These are phyloP conservation scores for Triplophysa tibetana DNA, from an alignment of 2,113 vertebrate genomes.

Conservation along the genomic window DNA sequence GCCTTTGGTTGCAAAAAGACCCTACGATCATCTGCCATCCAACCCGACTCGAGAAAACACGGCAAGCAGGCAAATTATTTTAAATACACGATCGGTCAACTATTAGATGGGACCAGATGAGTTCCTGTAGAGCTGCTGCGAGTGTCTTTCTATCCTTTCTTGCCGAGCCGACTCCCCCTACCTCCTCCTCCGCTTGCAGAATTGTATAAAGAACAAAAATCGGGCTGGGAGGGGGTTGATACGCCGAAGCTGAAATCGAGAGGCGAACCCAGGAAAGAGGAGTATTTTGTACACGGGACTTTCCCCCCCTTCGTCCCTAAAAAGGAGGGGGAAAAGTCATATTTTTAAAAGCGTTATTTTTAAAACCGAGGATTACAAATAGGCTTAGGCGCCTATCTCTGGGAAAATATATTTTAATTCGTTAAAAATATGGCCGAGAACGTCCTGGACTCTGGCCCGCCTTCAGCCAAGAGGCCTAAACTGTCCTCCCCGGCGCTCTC, in stretches of 20 bases:
- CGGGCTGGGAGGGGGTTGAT: constrained; percentile 77
- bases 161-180: constrained; percentile 69
- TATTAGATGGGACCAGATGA: constrained; percentile 51
- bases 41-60: neutral
- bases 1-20: neutral
- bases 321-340: constrained; percentile 83
- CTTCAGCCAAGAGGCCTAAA: constrained; percentile 99
- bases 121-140: constrained; percentile 68
- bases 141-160: constrained; percentile 63
- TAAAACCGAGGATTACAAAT: constrained; percentile 62
- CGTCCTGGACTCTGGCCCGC: constrained; percentile 99
- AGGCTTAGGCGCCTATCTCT: constrained; percentile 72
- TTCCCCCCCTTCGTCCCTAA: constrained; percentile 78
- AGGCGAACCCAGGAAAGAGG: constrained; percentile 80
- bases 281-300: constrained; percentile 79
- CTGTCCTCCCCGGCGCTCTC: constrained; percentile 98
- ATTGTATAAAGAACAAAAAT: constrained; percentile 83
- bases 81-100: neutral
- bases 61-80: constrained; percentile 17
- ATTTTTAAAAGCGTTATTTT: constrained; percentile 67
- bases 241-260: constrained; percentile 80
- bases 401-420: constrained; percentile 80
- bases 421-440: constrained; percentile 99
- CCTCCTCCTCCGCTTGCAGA: constrained; percentile 76
- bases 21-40: neutral